These are phyloP conservation scores for Rattus rattus DNA, from an alignment of 2,113 vertebrate genomes.

Conservation along the genomic window DNA sequence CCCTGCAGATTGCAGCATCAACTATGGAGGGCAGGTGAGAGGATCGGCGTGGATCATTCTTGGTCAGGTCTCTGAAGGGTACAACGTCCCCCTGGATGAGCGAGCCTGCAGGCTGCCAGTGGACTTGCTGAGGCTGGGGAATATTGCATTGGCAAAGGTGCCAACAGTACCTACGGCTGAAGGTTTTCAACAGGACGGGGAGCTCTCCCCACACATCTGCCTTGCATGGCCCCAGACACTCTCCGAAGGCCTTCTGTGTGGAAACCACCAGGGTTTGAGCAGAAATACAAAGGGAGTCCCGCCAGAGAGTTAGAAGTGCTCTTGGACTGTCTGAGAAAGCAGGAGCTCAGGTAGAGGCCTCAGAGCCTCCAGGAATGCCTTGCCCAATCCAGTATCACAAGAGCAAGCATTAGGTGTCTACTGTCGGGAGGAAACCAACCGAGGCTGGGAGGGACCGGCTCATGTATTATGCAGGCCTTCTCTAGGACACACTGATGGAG, in stretches of 20 bases:
- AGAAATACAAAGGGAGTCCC: too few species aligned
- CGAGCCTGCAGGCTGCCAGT: neutral
- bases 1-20: neutral
- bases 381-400: neutral
- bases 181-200: neutral
- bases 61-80: neutral
- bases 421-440: neutral
- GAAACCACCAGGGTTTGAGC: neutral
- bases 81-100: neutral
- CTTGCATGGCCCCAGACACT: neutral
- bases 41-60: rapidly evolving
- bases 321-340: neutral
- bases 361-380: neutral
- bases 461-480: too few species aligned
- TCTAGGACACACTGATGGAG: neutral
- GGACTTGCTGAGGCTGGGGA: neutral
- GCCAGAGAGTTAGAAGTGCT: too few species aligned
- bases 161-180: neutral
- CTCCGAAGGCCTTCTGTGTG: too few species aligned
- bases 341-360: too few species aligned
- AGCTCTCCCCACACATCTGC: neutral
- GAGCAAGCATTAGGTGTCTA: neutral
- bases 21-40: rapidly evolving
- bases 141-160: neutral
- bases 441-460: neutral